Evolutionary conservation across 2,888 invertebrate species (phyloP).

Genomic region (Trichogramma dendrolimi): DNA sequence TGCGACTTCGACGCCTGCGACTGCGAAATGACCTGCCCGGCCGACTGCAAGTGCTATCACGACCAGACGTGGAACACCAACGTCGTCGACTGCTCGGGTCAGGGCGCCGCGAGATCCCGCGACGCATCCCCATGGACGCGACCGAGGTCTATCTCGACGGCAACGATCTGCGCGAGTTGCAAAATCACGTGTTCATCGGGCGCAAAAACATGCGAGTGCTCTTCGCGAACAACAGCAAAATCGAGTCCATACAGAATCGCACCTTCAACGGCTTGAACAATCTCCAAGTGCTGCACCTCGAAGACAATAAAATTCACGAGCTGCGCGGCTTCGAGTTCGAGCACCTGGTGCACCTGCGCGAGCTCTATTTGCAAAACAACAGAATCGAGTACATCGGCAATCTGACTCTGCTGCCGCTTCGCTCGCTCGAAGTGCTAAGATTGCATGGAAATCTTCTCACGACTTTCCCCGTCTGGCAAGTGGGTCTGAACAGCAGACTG

Average conservation of each 20-base stretch:
- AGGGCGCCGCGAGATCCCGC: constrained; percentile 75
- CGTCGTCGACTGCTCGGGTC: constrained; percentile 85
- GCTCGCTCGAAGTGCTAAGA: constrained; percentile 73
- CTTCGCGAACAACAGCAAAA: constrained; percentile 79
- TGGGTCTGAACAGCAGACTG: constrained; percentile 62
- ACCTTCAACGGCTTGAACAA: constrained; percentile 83
- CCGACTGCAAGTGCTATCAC: constrained; percentile 90
- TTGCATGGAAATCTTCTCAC: constrained; percentile 81
- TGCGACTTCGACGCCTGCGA: constrained; percentile 95
- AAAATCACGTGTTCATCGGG: constrained; percentile 84
- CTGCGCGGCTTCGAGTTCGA: constrained; percentile 83
- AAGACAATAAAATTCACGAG: constrained; percentile 76
- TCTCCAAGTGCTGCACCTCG: constrained; percentile 75
- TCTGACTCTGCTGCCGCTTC: constrained; percentile 71
- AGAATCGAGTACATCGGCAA: constrained; percentile 75
- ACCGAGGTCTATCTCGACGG: constrained; percentile 91
- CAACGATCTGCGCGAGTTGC: constrained; percentile 77
- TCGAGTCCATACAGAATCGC: constrained; percentile 81
- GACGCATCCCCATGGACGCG: constrained; percentile 88
- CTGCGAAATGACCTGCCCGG: constrained; percentile 94
- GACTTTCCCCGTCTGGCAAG: constrained; percentile 75
- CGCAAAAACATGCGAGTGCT: constrained; percentile 82
- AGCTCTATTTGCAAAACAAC: constrained; percentile 83
- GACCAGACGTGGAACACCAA: constrained; percentile 91
- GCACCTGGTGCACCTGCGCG: constrained; percentile 71